Evolutionary conservation across 2,113 vertebrate genomes (phyloP).

Genomic region (Tenebrosternarchus preto): DNA sequence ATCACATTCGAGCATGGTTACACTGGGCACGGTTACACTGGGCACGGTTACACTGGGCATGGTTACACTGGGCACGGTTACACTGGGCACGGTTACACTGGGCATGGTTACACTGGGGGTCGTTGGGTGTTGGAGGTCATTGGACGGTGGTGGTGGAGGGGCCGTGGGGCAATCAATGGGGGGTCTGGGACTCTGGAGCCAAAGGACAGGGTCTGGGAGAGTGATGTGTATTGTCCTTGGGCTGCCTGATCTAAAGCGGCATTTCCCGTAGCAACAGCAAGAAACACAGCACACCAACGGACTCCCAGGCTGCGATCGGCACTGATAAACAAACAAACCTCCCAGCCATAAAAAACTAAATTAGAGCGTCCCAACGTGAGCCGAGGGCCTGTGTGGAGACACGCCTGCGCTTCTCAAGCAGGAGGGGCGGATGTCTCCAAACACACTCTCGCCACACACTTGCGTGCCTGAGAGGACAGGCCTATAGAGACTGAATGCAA

Average conservation of each 20-base stretch:
- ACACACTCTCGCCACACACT: neutral
- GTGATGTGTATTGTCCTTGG: neutral
- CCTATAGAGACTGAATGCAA: neutral
- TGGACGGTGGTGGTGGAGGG: too few relatives aligned
- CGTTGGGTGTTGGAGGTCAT: neutral
- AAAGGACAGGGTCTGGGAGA: too few relatives aligned
- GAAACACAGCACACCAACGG: neutral
- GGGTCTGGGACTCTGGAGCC: too few relatives aligned
- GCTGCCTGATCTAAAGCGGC: neutral
- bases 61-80: too few relatives aligned
- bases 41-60: too few relatives aligned
- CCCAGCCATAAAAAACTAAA: neutral
- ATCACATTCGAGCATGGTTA: too few relatives aligned
- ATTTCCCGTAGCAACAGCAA: neutral
- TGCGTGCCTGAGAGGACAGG: neutral
- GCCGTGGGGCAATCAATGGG: too few relatives aligned
- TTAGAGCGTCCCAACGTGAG: neutral
- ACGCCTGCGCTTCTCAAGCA: neutral
- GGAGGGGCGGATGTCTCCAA: neutral
- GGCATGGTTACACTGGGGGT: too few relatives aligned
- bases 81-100: too few relatives aligned
- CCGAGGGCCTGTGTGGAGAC: neutral
- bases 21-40: too few relatives aligned
- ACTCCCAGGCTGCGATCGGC: neutral
- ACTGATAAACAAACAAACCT: neutral